These are phyloP conservation scores for Cettia cetti DNA, from an alignment of 2,113 vertebrate species.

Conservation along the genomic window DNA sequence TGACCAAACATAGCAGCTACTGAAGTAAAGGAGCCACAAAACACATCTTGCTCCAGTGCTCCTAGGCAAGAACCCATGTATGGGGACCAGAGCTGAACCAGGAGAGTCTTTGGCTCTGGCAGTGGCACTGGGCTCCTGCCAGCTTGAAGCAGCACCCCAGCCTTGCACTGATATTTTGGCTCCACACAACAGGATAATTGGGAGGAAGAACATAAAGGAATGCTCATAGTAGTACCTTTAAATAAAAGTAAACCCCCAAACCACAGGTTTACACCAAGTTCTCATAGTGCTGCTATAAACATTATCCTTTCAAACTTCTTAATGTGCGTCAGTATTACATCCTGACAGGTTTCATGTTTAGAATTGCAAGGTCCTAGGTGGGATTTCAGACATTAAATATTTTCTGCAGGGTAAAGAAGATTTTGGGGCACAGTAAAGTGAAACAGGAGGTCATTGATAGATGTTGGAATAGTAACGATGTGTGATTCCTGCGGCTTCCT, in stretches of 20 bases:
- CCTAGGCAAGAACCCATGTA: neutral
- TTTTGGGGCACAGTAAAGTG: neutral
- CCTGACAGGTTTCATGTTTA: neutral
- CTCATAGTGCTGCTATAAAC: neutral
- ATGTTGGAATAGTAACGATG: neutral
- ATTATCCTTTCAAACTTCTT: neutral
- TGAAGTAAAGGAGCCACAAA: neutral
- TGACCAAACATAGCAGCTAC: neutral
- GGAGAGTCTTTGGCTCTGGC: neutral
- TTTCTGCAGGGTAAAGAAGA: neutral
- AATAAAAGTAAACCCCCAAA: neutral
- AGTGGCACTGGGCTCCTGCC: neutral
- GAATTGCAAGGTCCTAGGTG: neutral
- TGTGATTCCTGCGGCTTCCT: neutral
- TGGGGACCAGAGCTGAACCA: neutral
- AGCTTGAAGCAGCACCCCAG: neutral
- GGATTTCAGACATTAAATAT: neutral
- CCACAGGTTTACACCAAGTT: neutral
- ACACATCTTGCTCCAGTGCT: neutral
- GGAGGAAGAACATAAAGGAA: neutral
- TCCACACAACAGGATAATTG: neutral
- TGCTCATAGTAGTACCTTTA: neutral
- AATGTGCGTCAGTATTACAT: neutral
- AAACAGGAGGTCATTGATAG: constrained; percentile 10
- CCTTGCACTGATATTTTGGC: neutral